phyloP scores from a whole-genome alignment of 2,797 vertebrate genomes.

The Tamandua tetradactyla region DNA sequence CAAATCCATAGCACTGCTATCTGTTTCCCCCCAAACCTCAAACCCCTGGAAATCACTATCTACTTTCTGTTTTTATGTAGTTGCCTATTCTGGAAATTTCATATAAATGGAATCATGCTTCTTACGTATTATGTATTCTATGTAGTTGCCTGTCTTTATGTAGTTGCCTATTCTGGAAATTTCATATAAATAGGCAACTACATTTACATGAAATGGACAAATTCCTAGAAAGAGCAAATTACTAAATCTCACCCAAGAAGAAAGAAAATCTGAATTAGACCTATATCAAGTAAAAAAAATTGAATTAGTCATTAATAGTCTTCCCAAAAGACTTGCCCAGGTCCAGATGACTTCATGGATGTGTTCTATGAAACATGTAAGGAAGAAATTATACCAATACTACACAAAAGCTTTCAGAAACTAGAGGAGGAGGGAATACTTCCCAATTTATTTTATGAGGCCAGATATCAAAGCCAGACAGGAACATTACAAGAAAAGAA shows the following conservation, averaged over 20 bases:
- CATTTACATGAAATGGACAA: no score
- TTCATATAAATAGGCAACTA: no score
- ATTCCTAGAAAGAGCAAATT: no score
- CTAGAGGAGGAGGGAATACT: background rate
- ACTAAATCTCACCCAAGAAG: background rate
- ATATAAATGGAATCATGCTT: background rate
- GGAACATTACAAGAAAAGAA: background rate
- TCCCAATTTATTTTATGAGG: background rate
- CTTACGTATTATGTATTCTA: background rate
- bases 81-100: background rate
- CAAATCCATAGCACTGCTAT: background rate
- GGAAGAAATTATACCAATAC: background rate
- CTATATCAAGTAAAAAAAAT: background rate
- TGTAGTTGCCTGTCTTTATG: no score
- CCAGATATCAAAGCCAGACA: background rate
- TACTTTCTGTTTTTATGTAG: background rate
- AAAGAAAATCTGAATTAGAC: background rate
- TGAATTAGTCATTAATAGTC: background rate
- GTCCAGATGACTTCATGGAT: background rate
- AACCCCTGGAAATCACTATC: background rate
- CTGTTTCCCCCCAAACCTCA: background rate
- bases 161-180: no score
- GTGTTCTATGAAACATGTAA: background rate
- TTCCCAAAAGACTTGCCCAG: background rate
- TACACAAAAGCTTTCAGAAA: background rate